A percentile compares a stretch with the other conserved stretches of the same genome.
These are phyloP conservation scores for Vombatus ursinus DNA, from an alignment of 2,113 vertebrate species.

Conservation along the genomic window DNA sequence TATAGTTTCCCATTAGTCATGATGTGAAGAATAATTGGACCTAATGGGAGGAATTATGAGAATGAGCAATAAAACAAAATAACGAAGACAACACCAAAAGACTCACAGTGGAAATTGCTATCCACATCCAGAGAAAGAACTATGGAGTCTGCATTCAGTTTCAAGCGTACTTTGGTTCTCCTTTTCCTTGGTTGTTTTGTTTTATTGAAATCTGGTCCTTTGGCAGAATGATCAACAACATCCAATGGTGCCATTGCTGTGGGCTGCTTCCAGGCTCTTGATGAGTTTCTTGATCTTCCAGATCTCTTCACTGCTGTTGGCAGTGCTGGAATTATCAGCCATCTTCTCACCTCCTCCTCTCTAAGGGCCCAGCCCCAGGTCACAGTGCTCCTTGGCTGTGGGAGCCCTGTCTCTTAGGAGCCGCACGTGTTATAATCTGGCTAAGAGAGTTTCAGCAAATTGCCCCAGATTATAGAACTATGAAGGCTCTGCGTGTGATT, in stretches of 20 bases:
- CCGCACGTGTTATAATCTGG: background rate
- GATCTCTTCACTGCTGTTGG: conserved; percentile 98
- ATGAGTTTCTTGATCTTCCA: conserved; percentile 99
- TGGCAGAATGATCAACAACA: conserved; percentile 95
- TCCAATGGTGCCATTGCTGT: conserved; percentile 96
- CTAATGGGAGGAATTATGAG: no score
- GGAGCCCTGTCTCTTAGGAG: background rate
- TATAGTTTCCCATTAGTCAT: no score
- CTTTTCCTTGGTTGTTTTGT: no score
- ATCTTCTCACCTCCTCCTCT: conserved; percentile 89
- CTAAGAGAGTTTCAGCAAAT: background rate
- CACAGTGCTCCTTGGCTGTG: background rate
- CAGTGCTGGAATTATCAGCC: conserved; percentile 98
- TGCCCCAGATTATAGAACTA: background rate
- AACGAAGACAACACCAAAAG: no score
- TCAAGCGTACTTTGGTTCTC: no score
- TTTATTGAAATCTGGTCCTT: conserved; percentile 94
- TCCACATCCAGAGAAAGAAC: no score
- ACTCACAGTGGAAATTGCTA: no score
- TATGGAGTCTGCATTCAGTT: no score
- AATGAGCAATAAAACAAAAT: no score
- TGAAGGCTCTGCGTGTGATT: background rate
- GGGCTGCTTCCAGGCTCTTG: conserved; percentile 96
- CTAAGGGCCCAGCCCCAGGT: conserved; percentile 2
- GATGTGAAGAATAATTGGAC: no score